Evolutionary conservation across 2,113 vertebrate genomes (phyloP).

Genomic region (Cryptotis parvus): DNA sequence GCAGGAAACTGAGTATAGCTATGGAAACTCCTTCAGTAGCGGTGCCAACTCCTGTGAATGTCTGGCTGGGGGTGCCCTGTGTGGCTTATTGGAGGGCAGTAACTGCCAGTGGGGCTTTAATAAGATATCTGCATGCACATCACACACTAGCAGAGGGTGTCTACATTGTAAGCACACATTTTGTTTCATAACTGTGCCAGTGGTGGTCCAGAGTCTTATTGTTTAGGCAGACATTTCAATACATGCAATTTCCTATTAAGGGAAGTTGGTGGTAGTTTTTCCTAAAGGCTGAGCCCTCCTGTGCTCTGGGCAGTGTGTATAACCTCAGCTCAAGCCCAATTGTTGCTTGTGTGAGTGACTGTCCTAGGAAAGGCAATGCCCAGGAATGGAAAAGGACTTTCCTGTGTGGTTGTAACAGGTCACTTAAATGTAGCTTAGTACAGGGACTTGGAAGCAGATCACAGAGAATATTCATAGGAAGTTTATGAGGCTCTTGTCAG

Average conservation of each 20-base stretch:
- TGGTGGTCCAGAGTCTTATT: background rate
- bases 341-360: background rate
- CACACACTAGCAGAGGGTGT: background rate
- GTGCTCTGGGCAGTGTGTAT: background rate
- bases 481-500: too few species aligned
- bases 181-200: background rate
- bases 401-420: too few species aligned
- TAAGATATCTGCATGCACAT: background rate
- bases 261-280: background rate
- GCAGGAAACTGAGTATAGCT: background rate
- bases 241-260: background rate
- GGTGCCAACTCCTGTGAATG: background rate
- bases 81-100: too few species aligned
- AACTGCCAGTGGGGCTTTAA: too few species aligned
- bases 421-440: too few species aligned
- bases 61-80: background rate
- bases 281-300: background rate
- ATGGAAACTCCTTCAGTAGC: background rate
- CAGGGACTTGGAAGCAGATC: too few species aligned
- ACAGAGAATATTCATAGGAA: too few species aligned
- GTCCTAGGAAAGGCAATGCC: too few species aligned
- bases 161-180: background rate
- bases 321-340: too few species aligned
- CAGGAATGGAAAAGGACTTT: too few species aligned
- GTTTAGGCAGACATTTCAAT: conserved; percentile 1